A percentile compares a stretch with the other conserved stretches of the same genome.
Evolutionary conservation across 2,113 vertebrate species (phyloP).

Genomic region (Eublepharis macularius): DNA sequence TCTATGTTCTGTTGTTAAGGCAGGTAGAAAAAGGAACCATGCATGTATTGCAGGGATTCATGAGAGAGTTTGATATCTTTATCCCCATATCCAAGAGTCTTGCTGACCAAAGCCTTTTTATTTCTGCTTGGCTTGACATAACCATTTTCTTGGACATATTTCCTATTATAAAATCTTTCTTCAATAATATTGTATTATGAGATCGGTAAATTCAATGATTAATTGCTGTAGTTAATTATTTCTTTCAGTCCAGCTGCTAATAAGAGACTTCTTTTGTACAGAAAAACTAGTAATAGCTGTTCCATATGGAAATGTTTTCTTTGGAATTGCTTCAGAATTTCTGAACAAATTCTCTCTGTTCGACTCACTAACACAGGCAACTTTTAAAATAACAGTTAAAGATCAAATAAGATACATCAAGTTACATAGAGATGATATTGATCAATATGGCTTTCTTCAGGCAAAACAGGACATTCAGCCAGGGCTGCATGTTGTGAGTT

Average conservation of each 20-base stretch:
- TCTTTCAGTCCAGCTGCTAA: background rate
- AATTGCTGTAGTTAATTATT: background rate
- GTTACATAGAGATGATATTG: conserved; percentile 61
- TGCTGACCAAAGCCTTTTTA: no score
- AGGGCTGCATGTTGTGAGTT: background rate
- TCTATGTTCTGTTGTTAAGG: no score
- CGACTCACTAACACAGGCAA: conserved; percentile 33
- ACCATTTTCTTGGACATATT: background rate
- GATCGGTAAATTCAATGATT: background rate
- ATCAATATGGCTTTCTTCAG: conserved; percentile 59
- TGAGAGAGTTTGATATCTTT: no score
- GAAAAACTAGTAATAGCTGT: conserved; percentile 32
- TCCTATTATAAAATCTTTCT: background rate
- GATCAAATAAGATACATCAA: conserved; percentile 54
- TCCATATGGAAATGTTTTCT: conserved; percentile 37
- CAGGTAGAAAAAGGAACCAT: no score
- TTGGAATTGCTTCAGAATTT: background rate
- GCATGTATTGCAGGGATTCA: no score
- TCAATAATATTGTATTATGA: background rate
- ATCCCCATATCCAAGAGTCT: no score
- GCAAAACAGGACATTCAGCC: conserved; percentile 49
- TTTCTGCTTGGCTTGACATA: background rate
- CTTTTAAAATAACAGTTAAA: conserved; percentile 59
- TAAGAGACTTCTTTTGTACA: background rate
- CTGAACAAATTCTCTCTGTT: conserved; percentile 3